Evolutionary conservation across 2,797 vertebrate species (phyloP).

Genomic region (Bradypodion ventrale): DNA sequence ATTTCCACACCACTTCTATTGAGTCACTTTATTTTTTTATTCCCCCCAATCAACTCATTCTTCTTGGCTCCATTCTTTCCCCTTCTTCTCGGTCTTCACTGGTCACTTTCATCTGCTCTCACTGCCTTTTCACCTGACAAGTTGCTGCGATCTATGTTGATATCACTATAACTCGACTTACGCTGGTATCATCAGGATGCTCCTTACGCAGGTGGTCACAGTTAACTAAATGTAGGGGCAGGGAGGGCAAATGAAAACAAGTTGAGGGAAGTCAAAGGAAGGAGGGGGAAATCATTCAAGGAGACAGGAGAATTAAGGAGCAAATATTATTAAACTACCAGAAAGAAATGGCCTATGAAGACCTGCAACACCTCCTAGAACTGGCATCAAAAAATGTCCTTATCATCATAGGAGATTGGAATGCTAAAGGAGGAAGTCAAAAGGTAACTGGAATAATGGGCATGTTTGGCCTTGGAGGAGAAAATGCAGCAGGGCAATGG

Average conservation of each 20-base stretch:
- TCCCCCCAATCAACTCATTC: neutral
- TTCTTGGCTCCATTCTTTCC: neutral
- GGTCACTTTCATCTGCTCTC: neutral
- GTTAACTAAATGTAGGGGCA: neutral
- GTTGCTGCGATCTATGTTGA: neutral
- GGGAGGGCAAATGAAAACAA: neutral
- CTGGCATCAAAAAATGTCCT: too few relatives aligned
- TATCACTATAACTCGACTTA: too few relatives aligned
- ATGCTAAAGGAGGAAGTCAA: too few relatives aligned
- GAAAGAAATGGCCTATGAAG: neutral
- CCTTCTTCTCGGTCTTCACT: neutral
- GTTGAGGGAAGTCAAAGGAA: neutral
- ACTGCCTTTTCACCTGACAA: neutral
- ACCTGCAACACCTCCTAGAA: too few relatives aligned
- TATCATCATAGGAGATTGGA: too few relatives aligned
- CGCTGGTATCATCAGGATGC: neutral
- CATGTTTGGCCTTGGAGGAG: too few relatives aligned
- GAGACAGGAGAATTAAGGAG: neutral
- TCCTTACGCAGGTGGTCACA: neutral
- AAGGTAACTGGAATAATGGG: too few relatives aligned
- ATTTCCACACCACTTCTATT: neutral
- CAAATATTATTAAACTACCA: neutral
- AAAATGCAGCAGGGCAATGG: too few relatives aligned
- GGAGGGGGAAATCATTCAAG: too few relatives aligned
- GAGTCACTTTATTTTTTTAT: neutral